Percentiles rank a stretch among this genome's conserved stretches.
Evolutionary conservation across 2,113 vertebrate species (phyloP).

Genomic region (Sminthopsis crassicaudata): DNA sequence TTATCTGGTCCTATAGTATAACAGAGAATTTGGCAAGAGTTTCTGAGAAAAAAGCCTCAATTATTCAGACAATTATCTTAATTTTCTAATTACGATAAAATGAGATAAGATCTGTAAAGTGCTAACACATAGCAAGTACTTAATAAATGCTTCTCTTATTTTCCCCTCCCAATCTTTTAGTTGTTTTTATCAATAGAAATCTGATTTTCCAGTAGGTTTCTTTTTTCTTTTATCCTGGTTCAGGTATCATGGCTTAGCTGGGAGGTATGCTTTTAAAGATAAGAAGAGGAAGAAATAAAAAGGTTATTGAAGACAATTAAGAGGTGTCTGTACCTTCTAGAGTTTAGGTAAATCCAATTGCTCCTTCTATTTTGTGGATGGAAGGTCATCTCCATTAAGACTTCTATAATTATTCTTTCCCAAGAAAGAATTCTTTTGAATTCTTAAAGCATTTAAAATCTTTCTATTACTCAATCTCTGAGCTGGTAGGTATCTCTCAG

Average conservation of each 20-base stretch:
- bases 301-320: not conserved
- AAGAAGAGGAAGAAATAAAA: not conserved
- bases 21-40: not conserved
- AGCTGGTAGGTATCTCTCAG: not conserved
- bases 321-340: not conserved
- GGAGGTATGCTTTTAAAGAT: not conserved
- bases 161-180: not conserved
- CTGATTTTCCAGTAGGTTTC: not conserved
- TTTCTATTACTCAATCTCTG: not conserved
- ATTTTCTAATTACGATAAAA: not conserved
- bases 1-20: not conserved
- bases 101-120: not conserved
- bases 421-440: not conserved
- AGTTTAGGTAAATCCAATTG: not conserved
- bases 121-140: not conserved
- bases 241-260: not conserved
- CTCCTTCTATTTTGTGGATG: not conserved
- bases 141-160: not conserved
- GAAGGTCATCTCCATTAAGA: not conserved
- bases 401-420: not conserved
- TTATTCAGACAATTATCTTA: not conserved
- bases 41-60: not conserved
- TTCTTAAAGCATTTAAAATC: not conserved
- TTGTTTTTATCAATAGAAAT: not conserved
- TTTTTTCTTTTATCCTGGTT: not conserved